phyloP scores from a whole-genome alignment of 2,888 invertebrate genomes.

The Sphaeridia pumilis region DNA sequence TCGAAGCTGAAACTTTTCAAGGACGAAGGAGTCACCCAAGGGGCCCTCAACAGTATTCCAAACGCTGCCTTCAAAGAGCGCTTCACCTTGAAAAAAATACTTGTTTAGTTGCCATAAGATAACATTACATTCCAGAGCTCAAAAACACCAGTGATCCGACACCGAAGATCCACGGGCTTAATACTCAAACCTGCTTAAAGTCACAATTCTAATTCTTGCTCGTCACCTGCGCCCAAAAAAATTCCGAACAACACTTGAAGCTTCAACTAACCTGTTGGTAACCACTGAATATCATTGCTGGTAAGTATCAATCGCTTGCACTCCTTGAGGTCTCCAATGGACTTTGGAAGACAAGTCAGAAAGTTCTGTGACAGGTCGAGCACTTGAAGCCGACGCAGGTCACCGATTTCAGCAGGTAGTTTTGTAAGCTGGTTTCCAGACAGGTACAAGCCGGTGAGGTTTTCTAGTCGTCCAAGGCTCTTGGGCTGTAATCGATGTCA shows the following conservation, averaged over 20 bases:
- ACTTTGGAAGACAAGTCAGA: constrained; percentile 21
- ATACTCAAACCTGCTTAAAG: neutral
- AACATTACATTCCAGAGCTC: neutral
- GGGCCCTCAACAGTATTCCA: no score
- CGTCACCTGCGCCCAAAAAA: no score
- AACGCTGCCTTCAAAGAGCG: no score
- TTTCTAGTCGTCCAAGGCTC: constrained; percentile 27
- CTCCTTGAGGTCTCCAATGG: constrained; percentile 19
- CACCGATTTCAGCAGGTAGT: constrained; percentile 28
- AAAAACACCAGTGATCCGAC: neutral
- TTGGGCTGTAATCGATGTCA: constrained; percentile 25
- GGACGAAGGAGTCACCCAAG: no score
- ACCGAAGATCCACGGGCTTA: neutral
- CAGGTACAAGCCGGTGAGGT: constrained; percentile 35
- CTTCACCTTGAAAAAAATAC: no score
- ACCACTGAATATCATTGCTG: constrained; percentile 22
- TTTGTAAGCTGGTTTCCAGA: constrained; percentile 30
- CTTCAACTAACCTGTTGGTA: constrained; percentile 11
- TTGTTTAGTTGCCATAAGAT: neutral
- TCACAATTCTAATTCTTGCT: neutral
- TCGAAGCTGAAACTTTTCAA: no score
- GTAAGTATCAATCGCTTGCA: constrained; percentile 26
- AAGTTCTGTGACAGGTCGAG: constrained; percentile 33
- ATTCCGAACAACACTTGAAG: neutral
- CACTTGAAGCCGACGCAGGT: constrained; percentile 24